These are phyloP conservation scores for Cactoblastis cactorum DNA, from an alignment of 2,888 invertebrate species.

Conservation along the genomic window DNA sequence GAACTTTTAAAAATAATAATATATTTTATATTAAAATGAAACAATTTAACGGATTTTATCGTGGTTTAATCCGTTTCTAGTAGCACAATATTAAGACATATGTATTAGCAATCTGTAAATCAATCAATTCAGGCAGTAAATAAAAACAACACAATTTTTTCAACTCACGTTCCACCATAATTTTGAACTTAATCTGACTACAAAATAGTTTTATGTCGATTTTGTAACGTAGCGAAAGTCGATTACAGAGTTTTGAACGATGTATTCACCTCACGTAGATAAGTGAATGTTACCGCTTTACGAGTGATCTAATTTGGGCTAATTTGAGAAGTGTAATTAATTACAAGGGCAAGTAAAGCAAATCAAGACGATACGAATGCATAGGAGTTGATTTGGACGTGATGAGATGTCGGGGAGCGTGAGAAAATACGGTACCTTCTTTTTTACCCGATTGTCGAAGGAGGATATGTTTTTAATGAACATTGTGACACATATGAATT, in stretches of 20 bases:
- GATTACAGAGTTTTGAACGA: slow-evolving; percentile 1
- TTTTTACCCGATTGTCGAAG: not conserved
- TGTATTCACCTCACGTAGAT: slow-evolving; percentile 5
- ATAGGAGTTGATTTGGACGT: slow-evolving; percentile 26
- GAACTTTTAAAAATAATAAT: not conserved
- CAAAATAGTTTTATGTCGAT: not conserved
- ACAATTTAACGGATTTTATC: too few relatives aligned
- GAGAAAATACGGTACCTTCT: slow-evolving; percentile 19
- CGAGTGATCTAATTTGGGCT: slow-evolving; percentile 18
- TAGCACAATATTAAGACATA: too few relatives aligned
- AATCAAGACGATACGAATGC: slow-evolving; percentile 27
- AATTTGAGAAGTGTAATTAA: slow-evolving; percentile 24
- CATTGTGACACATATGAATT: not conserved
- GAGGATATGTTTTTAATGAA: not conserved
- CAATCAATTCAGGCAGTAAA: not conserved
- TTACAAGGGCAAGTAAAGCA: slow-evolving; percentile 27
- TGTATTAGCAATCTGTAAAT: too few relatives aligned
- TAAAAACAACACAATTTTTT: not conserved
- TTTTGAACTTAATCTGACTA: not conserved
- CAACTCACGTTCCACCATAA: not conserved
- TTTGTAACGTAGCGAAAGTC: slow-evolving; percentile 1
- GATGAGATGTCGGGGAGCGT: slow-evolving; percentile 21
- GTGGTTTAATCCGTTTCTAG: too few relatives aligned
- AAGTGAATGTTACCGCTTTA: slow-evolving; percentile 15
- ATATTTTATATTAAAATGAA: too few relatives aligned